A percentile compares a stretch with the other conserved stretches of the same genome.
These are phyloP conservation scores for Desoria tigrina DNA, from an alignment of 2,888 invertebrate species.

Conservation along the genomic window DNA sequence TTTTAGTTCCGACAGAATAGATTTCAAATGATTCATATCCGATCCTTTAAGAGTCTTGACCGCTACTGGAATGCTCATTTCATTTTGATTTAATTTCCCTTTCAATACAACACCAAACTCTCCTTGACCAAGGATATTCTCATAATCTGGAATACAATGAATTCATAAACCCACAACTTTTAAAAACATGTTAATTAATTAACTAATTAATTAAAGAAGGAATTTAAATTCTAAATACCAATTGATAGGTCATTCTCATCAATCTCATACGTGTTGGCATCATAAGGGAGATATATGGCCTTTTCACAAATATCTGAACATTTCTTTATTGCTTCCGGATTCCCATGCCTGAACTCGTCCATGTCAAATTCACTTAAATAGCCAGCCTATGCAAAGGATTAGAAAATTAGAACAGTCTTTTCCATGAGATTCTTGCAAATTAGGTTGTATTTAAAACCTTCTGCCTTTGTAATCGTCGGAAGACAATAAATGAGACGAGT, in stretches of 20 bases:
- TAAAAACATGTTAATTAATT: too few relatives aligned
- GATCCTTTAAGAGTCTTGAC: constrained; percentile 39
- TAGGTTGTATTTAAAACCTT: constrained; percentile 3
- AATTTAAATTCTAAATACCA: constrained; percentile 32
- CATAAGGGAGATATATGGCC: constrained; percentile 43
- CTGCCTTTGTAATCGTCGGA: not conserved
- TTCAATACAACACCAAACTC: constrained; percentile 43
- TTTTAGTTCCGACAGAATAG: constrained; percentile 39
- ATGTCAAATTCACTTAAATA: constrained; percentile 33
- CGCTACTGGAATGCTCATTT: constrained; percentile 25
- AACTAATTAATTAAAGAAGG: not conserved
- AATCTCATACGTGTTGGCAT: constrained; percentile 39
- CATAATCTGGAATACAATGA: constrained; percentile 29
- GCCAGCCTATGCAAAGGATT: too few relatives aligned
- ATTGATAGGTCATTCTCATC: constrained; percentile 33
- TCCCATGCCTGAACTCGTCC: constrained; percentile 42
- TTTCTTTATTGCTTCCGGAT: constrained; percentile 40
- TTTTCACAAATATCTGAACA: constrained; percentile 37
- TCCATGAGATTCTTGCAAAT: too few relatives aligned
- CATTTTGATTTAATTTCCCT: constrained; percentile 31
- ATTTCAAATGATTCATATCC: constrained; percentile 31
- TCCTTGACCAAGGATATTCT: constrained; percentile 37
- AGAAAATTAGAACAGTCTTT: not conserved
- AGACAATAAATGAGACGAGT: not conserved
- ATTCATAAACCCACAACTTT: not conserved